phyloP scores from a whole-genome alignment of 2,797 vertebrate species.

The Dicrostonyx torquatus region DNA sequence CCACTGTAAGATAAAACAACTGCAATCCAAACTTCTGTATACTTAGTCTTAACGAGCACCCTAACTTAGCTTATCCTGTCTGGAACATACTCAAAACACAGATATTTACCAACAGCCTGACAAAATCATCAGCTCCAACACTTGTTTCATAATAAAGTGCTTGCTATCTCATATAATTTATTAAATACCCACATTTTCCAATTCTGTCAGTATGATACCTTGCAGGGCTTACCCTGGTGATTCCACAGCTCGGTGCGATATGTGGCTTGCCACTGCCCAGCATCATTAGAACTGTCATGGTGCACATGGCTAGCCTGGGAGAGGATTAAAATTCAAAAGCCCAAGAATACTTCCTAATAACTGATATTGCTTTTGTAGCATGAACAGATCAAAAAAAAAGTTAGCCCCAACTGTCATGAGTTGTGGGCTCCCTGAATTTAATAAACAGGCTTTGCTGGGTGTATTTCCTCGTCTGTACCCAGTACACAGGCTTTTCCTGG shows the following conservation, averaged over 20 bases:
- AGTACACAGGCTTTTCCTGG: too few species aligned
- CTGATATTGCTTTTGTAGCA: not conserved
- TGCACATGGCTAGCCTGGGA: not conserved
- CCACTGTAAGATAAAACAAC: not conserved
- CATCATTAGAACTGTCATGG: not conserved
- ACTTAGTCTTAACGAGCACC: not conserved
- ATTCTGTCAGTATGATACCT: not conserved
- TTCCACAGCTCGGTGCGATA: not conserved
- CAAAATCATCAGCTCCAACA: not conserved
- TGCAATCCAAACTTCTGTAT: not conserved
- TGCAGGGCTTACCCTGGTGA: not conserved
- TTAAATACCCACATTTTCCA: not conserved
- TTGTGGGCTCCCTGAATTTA: not conserved
- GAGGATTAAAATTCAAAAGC: not conserved
- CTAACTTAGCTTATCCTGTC: not conserved
- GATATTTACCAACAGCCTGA: not conserved
- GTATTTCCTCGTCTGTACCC: too few species aligned
- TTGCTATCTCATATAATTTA: not conserved
- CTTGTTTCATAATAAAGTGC: not conserved
- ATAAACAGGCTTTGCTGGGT: not conserved
- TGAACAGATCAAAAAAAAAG: not conserved
- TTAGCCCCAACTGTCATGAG: not conserved
- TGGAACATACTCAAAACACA: not conserved
- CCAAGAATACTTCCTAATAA: not conserved
- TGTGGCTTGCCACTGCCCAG: not conserved